Conservation (phyloP, 2,888 invertebrate species). For the Aromia moschata region DNA sequence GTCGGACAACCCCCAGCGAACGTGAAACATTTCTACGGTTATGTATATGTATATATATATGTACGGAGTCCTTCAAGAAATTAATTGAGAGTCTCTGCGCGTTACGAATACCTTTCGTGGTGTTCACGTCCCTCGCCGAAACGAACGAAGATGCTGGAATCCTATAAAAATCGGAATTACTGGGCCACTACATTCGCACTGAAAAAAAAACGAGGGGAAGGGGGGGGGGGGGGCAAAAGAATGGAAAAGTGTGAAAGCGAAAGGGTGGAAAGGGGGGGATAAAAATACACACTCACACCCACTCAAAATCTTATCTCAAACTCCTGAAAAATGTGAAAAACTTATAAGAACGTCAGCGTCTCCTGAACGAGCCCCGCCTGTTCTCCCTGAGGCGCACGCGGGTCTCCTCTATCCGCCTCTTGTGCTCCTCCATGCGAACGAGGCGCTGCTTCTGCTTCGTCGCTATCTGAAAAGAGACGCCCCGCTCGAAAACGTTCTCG, state of each 20-base stretch:
- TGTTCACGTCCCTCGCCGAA: constrained; percentile 15
- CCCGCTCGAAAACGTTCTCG: too few species aligned
- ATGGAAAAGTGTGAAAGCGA: too few species aligned
- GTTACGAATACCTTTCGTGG: constrained; percentile 6
- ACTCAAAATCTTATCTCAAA: constrained; percentile 36
- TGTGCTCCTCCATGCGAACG: constrained; percentile 88
- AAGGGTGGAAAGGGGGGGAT: constrained; percentile 10
- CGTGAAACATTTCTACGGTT: too few species aligned
- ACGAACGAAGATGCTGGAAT: constrained; percentile 30
- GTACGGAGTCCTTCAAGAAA: too few species aligned
- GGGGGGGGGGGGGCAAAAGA: constrained; percentile 11
- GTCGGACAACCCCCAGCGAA: too few species aligned
- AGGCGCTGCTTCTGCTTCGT: constrained; percentile 88
- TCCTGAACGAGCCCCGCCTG: constrained; percentile 50
- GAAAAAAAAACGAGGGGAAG: constrained; percentile 11
- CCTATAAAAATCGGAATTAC: constrained; percentile 49
- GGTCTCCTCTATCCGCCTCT: constrained; percentile 77
- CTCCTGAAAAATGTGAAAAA: constrained; percentile 40
- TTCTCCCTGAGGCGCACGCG: constrained; percentile 53
- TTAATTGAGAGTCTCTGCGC: too few species aligned
- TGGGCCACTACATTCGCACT: constrained; percentile 25
- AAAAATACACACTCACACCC: constrained; percentile 24
- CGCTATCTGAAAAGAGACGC: constrained; percentile 84
- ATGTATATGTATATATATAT: too few species aligned
- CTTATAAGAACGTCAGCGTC: constrained; percentile 50